phyloP scores from a whole-genome alignment of 2,797 vertebrate genomes.

The Nannoperca australis region DNA sequence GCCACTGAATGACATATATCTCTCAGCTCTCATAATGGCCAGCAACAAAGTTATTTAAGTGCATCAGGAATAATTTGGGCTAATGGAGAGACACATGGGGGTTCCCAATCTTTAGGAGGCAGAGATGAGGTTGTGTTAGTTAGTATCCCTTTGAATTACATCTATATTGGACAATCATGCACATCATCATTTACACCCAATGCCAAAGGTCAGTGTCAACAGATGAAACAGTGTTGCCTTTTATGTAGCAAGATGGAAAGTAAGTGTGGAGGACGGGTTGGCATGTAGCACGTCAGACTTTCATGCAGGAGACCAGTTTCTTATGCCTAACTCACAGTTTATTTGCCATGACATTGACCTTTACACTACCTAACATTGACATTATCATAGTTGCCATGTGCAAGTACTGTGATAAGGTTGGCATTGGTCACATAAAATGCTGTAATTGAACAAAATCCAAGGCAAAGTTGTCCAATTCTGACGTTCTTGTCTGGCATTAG shows the following conservation, averaged over 20 bases:
- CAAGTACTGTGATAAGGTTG: neutral
- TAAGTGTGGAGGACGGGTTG: neutral
- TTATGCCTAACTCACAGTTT: accelerated
- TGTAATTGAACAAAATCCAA: neutral
- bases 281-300: neutral
- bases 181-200: neutral
- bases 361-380: neutral
- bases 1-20: conserved; percentile 41
- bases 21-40: conserved; percentile 21
- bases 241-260: neutral
- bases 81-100: no score
- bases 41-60: conserved; percentile 60
- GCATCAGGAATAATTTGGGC: conserved; percentile 40
- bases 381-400: neutral
- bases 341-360: neutral
- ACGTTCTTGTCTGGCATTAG: neutral
- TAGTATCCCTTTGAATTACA: neutral
- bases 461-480: neutral
- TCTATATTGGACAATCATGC: neutral
- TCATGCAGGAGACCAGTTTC: neutral
- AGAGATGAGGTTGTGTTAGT: neutral
- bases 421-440: neutral
- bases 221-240: neutral
- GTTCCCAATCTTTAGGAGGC: neutral
- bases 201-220: neutral